A percentile compares a stretch with the other conserved stretches of the same genome.
These are phyloP conservation scores for Lepidurus packardi DNA, from an alignment of 1,140 invertebrate genomes.

Conservation along the genomic window DNA sequence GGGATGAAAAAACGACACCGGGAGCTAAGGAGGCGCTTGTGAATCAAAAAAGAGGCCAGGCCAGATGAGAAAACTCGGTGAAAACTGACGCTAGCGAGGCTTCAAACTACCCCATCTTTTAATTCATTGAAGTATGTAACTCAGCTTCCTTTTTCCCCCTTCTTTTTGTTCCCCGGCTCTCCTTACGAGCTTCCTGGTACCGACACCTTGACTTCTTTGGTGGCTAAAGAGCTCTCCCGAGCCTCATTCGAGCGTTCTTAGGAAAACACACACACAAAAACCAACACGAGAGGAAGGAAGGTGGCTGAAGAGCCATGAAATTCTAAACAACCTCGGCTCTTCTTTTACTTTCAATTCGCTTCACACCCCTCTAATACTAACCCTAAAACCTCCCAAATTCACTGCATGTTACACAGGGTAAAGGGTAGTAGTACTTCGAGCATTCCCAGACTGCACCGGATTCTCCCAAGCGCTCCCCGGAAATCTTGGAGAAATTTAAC, in stretches of 20 bases:
- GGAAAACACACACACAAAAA: no score
- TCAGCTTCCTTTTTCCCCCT: background rate
- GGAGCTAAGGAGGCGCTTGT: background rate
- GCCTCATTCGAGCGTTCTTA: background rate
- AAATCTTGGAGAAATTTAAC: background rate
- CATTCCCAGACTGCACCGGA: no score
- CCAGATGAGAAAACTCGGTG: background rate
- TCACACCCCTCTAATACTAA: background rate
- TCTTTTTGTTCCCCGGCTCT: background rate
- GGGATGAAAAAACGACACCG: background rate
- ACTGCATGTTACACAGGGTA: background rate
- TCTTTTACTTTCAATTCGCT: background rate
- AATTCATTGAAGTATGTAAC: constrained; percentile 15
- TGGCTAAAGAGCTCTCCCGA: constrained; percentile 13
- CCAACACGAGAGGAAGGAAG: background rate
- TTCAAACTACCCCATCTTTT: background rate
- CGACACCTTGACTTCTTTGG: background rate
- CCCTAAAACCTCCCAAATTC: background rate
- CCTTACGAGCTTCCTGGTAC: background rate
- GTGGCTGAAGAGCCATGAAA: background rate
- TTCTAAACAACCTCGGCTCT: background rate
- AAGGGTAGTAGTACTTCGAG: no score
- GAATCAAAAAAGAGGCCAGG: background rate
- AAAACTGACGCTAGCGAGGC: background rate
- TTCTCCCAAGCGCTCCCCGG: no score